Conservation (phyloP, 2,113 vertebrate genomes). For the Machaerirhynchus nigripectus region DNA sequence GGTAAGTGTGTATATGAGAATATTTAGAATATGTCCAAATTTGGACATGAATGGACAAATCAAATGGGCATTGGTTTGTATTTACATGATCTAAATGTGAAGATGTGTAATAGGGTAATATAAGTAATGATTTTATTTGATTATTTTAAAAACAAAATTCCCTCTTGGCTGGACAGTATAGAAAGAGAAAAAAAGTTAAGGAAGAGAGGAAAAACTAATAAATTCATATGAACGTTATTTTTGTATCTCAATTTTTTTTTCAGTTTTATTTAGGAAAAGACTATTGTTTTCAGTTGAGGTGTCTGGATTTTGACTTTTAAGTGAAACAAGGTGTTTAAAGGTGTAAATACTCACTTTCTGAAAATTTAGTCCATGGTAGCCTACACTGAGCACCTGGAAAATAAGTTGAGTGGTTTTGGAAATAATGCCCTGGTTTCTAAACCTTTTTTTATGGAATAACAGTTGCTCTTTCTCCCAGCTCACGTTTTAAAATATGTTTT, state of each 20-base stretch:
- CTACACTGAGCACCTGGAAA: neutral
- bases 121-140: neutral
- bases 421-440: neutral
- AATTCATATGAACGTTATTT: neutral
- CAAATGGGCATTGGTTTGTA: neutral
- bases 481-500: neutral
- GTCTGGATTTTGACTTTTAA: neutral
- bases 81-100: neutral
- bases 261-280: neutral
- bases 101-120: neutral
- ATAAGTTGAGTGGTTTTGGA: accelerated
- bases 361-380: neutral
- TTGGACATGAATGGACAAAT: neutral
- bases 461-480: neutral
- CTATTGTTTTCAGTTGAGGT: neutral
- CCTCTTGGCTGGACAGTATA: neutral
- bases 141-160: neutral
- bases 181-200: neutral
- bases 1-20: neutral
- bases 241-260: neutral
- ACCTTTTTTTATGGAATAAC: neutral
- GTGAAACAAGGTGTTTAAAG: neutral
- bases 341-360: neutral
- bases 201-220: neutral
- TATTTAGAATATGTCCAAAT: neutral